A percentile compares a stretch with the other conserved stretches of the same genome.
Conservation (phyloP, 1,140 invertebrate species). For the Linepithema humile region DNA sequence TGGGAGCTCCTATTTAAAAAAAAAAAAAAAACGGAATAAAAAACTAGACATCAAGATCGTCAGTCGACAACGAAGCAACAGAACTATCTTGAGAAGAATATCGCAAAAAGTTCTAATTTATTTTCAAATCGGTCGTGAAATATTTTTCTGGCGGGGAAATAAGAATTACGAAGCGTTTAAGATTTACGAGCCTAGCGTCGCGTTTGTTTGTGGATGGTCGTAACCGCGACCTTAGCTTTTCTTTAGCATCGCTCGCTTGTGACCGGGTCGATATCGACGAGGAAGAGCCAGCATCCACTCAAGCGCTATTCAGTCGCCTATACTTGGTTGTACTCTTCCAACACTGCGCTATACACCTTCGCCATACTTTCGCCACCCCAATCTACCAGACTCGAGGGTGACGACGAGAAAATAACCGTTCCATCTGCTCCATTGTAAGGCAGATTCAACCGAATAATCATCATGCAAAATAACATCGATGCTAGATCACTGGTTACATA, state of each 20-base stretch:
- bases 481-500: not conserved
- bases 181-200: slow-evolving; percentile 50
- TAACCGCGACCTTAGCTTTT: slow-evolving; percentile 69
- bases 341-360: not conserved
- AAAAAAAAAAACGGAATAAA: no score
- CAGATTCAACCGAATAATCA: not conserved
- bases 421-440: not conserved
- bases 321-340: slow-evolving; percentile 52
- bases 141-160: not conserved
- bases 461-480: not conserved
- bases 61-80: not conserved
- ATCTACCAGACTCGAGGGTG: not conserved
- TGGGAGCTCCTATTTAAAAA: not conserved
- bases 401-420: not conserved
- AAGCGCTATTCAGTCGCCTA: slow-evolving; percentile 61
- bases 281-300: slow-evolving; percentile 70
- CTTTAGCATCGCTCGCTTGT: slow-evolving; percentile 66
- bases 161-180: slow-evolving; percentile 10
- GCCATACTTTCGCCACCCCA: slow-evolving; percentile 4
- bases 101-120: not conserved
- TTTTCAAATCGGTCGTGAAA: slow-evolving; percentile 12
- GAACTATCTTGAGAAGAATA: not conserved
- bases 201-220: slow-evolving; percentile 51
- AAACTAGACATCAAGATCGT: not conserved
- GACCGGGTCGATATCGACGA: slow-evolving; percentile 72